Evolutionary conservation across 2,797 vertebrate genomes (phyloP).

Genomic region (Cyclopterus lumpus): DNA sequence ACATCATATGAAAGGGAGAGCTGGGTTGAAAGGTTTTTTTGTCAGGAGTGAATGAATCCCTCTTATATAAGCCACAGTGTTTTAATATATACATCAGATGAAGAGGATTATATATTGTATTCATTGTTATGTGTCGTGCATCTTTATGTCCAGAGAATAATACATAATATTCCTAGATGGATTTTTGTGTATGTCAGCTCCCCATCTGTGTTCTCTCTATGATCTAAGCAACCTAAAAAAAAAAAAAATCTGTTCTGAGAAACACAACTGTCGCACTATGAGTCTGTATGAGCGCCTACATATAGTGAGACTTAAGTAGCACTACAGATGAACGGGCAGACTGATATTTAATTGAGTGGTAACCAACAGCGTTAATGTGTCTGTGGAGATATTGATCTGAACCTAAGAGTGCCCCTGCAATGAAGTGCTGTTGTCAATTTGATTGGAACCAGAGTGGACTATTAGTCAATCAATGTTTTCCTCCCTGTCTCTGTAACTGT

Average conservation of each 20-base stretch:
- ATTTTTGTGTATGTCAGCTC: conserved; percentile 27
- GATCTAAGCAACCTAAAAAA: conserved; percentile 32
- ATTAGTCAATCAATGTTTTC: conserved; percentile 55
- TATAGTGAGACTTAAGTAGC: background rate
- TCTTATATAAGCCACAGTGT: background rate
- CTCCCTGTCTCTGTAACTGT: conserved; percentile 15
- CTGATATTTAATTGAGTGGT: conserved; percentile 53
- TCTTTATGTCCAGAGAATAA: conserved; percentile 22
- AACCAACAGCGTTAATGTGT: conserved; percentile 31
- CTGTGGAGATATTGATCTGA: conserved; percentile 65
- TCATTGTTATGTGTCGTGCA: background rate
- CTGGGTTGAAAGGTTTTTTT: conserved; percentile 1
- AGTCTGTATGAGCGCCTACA: background rate
- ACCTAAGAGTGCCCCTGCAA: conserved; percentile 17
- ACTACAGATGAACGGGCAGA: conserved; percentile 7
- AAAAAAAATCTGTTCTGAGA: background rate
- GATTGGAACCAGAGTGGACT: conserved; percentile 50
- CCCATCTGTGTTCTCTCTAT: conserved; percentile 49
- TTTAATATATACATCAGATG: conserved; percentile 10
- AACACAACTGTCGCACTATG: background rate
- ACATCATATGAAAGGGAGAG: background rate
- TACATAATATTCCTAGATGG: conserved; percentile 30
- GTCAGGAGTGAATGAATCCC: background rate
- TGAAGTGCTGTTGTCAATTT: conserved; percentile 47
- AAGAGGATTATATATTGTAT: conserved; percentile 22